Conservation (phyloP, 2,797 vertebrate species). For the Poeciliopsis gracilis region DNA sequence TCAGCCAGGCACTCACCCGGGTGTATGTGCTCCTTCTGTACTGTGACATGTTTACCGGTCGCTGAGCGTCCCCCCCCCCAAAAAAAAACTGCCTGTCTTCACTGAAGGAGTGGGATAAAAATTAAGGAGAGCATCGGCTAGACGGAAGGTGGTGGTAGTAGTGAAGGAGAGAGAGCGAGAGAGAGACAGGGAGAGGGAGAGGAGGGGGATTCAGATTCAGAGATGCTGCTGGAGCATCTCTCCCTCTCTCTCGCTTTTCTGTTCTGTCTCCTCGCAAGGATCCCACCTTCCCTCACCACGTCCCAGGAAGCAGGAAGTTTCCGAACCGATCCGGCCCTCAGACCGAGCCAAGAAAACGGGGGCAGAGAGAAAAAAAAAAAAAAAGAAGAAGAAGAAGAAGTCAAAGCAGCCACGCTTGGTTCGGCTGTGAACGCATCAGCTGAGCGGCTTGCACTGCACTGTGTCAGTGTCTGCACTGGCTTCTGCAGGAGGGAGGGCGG, state of each 20-base stretch:
- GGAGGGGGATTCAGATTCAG: conserved; percentile 19
- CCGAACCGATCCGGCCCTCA: conserved; percentile 8
- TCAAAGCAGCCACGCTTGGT: conserved; percentile 34
- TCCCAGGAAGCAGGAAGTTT: conserved; percentile 1
- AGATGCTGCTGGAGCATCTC: conserved; percentile 63
- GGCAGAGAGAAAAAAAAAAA: neutral
- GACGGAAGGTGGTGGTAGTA: conserved; percentile 42
- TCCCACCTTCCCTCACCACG: neutral
- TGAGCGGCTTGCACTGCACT: conserved; percentile 88
- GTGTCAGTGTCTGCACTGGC: conserved; percentile 86
- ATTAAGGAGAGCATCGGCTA: conserved; percentile 37
- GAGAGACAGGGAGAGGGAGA: conserved; percentile 18
- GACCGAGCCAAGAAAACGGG: neutral
- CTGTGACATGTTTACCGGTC: conserved; percentile 87
- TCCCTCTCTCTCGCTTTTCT: conserved; percentile 33
- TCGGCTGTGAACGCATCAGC: conserved; percentile 78
- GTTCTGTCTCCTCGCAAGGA: conserved; percentile 35
- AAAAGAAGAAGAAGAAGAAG: neutral
- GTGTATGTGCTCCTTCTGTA: conserved; percentile 86
- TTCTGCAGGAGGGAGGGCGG: conserved; percentile 80
- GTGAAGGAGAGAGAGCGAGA: conserved; percentile 19
- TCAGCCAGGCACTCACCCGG: conserved; percentile 85
- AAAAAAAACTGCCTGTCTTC: conserved; percentile 20
- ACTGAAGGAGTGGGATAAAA: conserved; percentile 31
- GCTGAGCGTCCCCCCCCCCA: conserved; percentile 1